phyloP scores from a whole-genome alignment of 2,113 vertebrate species.

The Genyomyrus donnyi region DNA sequence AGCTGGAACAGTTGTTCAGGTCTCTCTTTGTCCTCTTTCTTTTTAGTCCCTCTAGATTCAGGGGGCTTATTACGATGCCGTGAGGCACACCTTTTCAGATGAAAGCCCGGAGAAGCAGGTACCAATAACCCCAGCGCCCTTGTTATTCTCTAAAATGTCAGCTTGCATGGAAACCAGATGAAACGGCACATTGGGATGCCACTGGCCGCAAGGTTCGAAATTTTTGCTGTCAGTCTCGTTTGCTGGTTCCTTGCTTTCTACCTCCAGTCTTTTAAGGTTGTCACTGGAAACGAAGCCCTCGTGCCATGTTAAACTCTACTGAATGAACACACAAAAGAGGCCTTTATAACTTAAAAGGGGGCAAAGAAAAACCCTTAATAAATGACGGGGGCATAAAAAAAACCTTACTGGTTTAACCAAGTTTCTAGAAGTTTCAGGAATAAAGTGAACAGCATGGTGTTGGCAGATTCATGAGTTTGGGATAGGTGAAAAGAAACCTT shows the following conservation, averaged over 20 bases:
- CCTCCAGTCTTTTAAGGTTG: neutral
- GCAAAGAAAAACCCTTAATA: neutral
- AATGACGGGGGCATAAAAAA: neutral
- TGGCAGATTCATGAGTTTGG: constrained; percentile 49
- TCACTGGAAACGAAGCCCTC: neutral
- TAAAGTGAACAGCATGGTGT: constrained; percentile 42
- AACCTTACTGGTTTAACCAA: constrained; percentile 9
- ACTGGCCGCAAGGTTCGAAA: neutral
- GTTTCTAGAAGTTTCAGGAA: constrained; percentile 47
- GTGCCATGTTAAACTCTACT: neutral
- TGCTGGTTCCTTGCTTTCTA: neutral
- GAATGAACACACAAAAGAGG: neutral
- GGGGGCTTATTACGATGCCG: constrained; percentile 1
- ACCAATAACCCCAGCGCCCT: neutral
- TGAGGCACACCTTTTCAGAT: constrained; percentile 1
- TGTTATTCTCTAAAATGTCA: constrained; percentile 15
- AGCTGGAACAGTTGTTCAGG: neutral
- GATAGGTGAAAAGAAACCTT: constrained; percentile 46
- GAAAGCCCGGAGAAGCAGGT: neutral
- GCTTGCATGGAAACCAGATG: constrained; percentile 11
- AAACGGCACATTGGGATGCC: neutral
- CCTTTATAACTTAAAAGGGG: neutral
- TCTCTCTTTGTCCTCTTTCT: neutral
- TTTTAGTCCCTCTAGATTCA: neutral
- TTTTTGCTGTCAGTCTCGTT: neutral